phyloP scores from a whole-genome alignment of 2,113 vertebrate species.

The Cochlearius cochlearius region DNA sequence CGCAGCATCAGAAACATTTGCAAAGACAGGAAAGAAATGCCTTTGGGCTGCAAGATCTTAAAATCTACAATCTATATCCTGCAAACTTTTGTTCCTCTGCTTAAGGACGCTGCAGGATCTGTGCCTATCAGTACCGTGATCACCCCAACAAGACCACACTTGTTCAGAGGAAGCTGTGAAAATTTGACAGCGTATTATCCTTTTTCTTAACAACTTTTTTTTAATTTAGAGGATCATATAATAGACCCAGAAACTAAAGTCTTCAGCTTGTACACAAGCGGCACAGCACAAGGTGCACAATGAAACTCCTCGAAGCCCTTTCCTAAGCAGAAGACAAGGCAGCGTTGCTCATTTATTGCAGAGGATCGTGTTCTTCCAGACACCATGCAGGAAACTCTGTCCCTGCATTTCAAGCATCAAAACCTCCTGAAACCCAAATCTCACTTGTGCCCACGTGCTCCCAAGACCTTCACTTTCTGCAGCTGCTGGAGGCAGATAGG shows the following conservation, averaged over 20 bases:
- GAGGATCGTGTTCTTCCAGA: background rate
- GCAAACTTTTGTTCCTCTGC: background rate
- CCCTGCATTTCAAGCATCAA: background rate
- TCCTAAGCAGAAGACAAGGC: background rate
- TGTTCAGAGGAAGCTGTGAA: background rate
- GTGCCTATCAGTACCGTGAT: background rate
- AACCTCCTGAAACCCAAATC: background rate
- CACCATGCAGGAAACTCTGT: background rate
- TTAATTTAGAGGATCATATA: background rate
- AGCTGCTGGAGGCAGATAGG: background rate
- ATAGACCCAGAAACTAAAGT: background rate
- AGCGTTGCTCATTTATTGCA: background rate
- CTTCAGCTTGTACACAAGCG: background rate
- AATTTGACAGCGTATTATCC: background rate
- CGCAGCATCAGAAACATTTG: background rate
- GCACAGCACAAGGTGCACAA: background rate
- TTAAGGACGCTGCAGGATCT: background rate
- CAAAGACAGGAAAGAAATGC: background rate
- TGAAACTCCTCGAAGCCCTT: background rate
- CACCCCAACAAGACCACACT: background rate
- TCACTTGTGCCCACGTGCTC: background rate
- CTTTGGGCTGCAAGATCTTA: background rate
- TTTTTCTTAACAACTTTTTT: background rate
- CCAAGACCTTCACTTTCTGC: background rate
- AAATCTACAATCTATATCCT: background rate